phyloP scores from a whole-genome alignment of 1,140 invertebrate species.

The Zeugodacus cucurbitae region DNA sequence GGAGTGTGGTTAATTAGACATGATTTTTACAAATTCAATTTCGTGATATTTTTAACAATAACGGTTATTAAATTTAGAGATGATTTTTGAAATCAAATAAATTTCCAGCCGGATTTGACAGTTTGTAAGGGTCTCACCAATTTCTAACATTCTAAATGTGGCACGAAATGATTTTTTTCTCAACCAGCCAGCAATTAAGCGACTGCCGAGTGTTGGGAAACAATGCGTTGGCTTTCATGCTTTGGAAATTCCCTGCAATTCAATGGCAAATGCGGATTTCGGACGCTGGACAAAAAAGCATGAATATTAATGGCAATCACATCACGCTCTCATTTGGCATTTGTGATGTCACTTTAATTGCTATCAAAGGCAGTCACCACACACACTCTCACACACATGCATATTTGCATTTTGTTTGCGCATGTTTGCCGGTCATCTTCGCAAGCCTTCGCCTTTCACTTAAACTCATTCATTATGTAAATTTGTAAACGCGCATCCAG shows the following conservation, averaged over 20 bases:
- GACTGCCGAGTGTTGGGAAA: background rate
- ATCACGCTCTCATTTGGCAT: background rate
- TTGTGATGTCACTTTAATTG: background rate
- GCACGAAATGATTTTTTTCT: background rate
- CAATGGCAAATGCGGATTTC: background rate
- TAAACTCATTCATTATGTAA: background rate
- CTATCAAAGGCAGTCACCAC: background rate
- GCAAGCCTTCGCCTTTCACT: background rate
- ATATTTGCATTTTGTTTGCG: background rate
- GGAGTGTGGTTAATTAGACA: background rate
- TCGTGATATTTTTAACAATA: no score
- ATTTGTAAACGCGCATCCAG: background rate
- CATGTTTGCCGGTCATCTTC: background rate
- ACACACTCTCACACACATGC: background rate
- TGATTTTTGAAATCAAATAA: background rate
- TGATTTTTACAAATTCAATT: background rate
- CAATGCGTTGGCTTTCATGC: background rate
- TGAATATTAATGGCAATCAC: background rate
- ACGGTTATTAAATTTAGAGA: no score
- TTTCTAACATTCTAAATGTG: background rate
- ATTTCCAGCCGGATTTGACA: background rate
- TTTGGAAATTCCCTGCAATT: background rate
- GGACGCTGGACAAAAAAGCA: background rate
- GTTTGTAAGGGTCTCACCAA: background rate
- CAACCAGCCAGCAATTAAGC: background rate